Evolutionary conservation across 2,888 invertebrate species (phyloP), one percentile per base, ranked within the genome.

Genomic region (Epistrophe eligans): DNA sequence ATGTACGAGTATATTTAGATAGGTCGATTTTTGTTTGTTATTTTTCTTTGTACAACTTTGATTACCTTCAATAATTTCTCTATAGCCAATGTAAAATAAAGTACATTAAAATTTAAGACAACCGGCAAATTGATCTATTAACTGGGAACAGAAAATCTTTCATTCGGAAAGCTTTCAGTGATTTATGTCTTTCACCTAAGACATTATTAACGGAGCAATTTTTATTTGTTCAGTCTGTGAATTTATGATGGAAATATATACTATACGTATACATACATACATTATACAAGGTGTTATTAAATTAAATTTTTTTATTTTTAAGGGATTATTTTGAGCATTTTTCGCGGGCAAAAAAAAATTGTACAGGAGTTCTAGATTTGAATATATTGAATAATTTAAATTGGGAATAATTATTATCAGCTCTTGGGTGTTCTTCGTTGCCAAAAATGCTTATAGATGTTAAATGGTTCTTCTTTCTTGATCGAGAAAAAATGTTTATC

Each of bases 161-260:
- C 24, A 52, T 24, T 52, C 24, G 24, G 13, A 52, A 52, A 52
- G 11, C 24, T 52, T 52, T 52, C 15, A 24, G 24, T 52, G 52
- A 52, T 52, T 52, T 52, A 52, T 52, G 52, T 52, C 24, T 7
- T 52, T 52, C 19, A 52, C 24, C 52, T 52, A 2, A 52, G 52
- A 13, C 7, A 52, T 52, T 52, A 52, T 52, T 52, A 9, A 17
- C 9, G 24, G 6, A 9, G 15, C 2, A 55, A 55, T 55, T 55
- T 15, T 28, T 11, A 13, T 28, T 28, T n/a, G 2, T 32, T 32
- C 28, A 7, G 15, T 55, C 24, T 32, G 15, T 55, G n/a, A 55
- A 55, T 55, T 55, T 10, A 15, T 50, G 48, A 19, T 10, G 48
- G 10, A 48, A 48, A 19, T 55, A 35, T 9, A 24, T 24, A 24